phyloP scores from a whole-genome alignment of 2,113 vertebrate genomes.

The Aptenodytes forsteri region DNA sequence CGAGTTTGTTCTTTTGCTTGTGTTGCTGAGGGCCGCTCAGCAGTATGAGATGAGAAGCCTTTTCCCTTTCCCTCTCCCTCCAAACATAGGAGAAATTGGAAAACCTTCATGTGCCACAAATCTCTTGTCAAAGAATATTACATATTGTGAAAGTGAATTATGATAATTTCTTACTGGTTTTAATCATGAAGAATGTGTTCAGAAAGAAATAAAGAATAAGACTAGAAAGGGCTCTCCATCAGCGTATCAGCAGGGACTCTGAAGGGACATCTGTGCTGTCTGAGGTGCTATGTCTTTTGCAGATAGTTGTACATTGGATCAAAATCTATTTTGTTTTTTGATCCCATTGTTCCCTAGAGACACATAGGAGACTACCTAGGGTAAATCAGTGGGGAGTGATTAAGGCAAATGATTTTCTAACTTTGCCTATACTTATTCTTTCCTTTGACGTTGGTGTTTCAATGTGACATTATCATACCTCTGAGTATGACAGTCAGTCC shows the following conservation, averaged over 20 bases:
- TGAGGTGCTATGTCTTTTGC: background rate
- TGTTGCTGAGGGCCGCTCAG: background rate
- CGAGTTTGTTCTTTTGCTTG: background rate
- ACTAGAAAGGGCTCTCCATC: background rate
- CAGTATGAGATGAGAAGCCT: background rate
- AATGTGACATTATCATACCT: background rate
- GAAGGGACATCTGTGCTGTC: background rate
- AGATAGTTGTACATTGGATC: background rate
- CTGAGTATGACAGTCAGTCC: background rate
- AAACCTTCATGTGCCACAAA: background rate
- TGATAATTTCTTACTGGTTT: background rate
- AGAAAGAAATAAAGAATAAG: background rate
- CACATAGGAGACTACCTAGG: fast-evolving
- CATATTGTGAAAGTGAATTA: background rate
- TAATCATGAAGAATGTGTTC: background rate
- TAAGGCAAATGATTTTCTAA: background rate
- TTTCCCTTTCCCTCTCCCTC: background rate
- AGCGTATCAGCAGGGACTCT: fast-evolving
- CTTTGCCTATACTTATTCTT: background rate
- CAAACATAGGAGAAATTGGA: background rate
- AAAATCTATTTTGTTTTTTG: background rate
- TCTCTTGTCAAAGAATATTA: background rate
- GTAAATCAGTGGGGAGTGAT: background rate
- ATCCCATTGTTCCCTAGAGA: background rate
- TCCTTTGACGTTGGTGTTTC: background rate